Conservation (phyloP, 2,113 vertebrate genomes). For the Brachyistius frenatus region DNA sequence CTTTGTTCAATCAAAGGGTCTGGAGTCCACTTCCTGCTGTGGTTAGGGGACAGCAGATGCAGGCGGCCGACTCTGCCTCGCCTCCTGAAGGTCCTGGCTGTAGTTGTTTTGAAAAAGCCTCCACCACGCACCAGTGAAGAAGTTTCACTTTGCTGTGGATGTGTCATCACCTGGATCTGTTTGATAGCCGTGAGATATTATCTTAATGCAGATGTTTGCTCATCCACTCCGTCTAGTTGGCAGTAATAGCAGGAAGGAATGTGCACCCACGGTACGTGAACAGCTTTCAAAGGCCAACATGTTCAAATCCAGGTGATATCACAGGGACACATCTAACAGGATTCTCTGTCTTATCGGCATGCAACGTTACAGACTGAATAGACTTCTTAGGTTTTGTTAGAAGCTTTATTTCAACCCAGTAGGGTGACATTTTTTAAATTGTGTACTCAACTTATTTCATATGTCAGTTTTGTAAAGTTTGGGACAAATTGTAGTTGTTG, state of each 20-base stretch:
- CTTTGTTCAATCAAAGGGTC: constrained; percentile 13
- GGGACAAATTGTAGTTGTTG: too few relatives aligned
- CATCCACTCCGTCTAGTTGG: constrained; percentile 24
- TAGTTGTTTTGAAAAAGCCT: constrained; percentile 11
- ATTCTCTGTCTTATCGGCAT: background rate
- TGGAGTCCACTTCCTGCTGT: background rate
- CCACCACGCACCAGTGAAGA: constrained; percentile 26
- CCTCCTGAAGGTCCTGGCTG: background rate
- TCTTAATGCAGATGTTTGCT: constrained; percentile 52
- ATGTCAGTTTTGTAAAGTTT: too few relatives aligned
- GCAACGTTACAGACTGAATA: too few relatives aligned
- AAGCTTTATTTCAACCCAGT: too few relatives aligned
- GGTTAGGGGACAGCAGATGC: background rate
- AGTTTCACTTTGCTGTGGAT: constrained; percentile 39
- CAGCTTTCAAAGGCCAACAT: constrained; percentile 12
- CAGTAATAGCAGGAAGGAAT: constrained; percentile 67
- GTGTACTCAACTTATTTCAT: too few relatives aligned
- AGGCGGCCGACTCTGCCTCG: constrained; percentile 12
- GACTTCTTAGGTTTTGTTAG: background rate
- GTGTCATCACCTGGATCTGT: constrained; percentile 57
- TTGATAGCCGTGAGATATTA: constrained; percentile 58
- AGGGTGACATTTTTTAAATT: too few relatives aligned
- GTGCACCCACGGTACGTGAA: constrained; percentile 34
- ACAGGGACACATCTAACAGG: constrained; percentile 1
- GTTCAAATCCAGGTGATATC: constrained; percentile 36